These are phyloP conservation scores for Isotomurus palustris DNA, from an alignment of 2,888 invertebrate genomes.

Conservation along the genomic window DNA sequence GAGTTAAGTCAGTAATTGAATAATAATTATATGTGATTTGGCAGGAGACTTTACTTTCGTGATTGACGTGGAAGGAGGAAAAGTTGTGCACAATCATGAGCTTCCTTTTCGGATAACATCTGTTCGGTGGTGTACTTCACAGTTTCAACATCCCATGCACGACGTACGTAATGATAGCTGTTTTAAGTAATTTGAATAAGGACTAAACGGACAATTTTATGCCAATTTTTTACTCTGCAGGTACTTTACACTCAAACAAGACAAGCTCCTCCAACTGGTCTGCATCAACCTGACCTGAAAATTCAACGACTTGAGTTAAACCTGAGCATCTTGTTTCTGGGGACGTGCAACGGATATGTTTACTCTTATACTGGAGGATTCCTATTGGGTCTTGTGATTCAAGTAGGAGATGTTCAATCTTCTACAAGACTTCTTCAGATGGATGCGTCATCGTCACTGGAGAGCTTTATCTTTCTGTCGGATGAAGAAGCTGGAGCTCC, in stretches of 20 bases:
- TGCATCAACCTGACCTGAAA: constrained; percentile 34
- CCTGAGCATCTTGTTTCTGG: constrained; percentile 72
- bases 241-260: constrained; percentile 33
- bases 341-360: constrained; percentile 65
- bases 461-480: constrained; percentile 31
- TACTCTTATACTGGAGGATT: constrained; percentile 45
- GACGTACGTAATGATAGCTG: constrained; percentile 29
- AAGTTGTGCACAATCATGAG: constrained; percentile 38
- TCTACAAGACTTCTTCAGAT: constrained; percentile 22
- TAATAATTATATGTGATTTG: not conserved
- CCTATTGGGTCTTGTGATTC: constrained; percentile 28
- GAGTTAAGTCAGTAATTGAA: not conserved
- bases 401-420: constrained; percentile 14
- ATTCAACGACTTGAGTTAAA: constrained; percentile 36
- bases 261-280: too few relatives aligned
- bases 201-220: too few relatives aligned
- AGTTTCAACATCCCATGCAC: constrained; percentile 33
- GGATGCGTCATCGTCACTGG: constrained; percentile 28
- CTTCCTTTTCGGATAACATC: constrained; percentile 24
- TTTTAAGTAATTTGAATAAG: not conserved
- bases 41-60: constrained; percentile 30
- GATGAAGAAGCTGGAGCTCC: constrained; percentile 13
- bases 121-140: constrained; percentile 36
- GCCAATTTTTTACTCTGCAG: constrained; percentile 16
- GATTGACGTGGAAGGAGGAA: constrained; percentile 42